Percentiles rank a stretch among this genome's conserved stretches.
phyloP scores from a whole-genome alignment of 2,888 invertebrate genomes.

The Scotopteryx bipunctaria region DNA sequence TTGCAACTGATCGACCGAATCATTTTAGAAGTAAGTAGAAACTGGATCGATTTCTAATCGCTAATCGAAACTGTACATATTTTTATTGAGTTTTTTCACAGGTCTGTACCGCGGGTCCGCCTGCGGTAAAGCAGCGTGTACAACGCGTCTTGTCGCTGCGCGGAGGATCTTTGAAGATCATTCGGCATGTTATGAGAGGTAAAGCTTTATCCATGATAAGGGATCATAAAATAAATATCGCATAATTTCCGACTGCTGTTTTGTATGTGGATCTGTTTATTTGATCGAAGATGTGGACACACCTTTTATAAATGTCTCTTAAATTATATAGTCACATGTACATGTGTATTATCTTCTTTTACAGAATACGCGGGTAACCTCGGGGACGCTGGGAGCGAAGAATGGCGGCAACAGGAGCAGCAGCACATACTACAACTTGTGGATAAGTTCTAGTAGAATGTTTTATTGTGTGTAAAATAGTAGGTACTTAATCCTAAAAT shows the following conservation, averaged over 20 bases:
- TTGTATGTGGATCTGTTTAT: too few relatives aligned
- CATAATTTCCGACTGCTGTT: too few relatives aligned
- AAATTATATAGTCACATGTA: too few relatives aligned
- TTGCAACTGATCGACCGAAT: slow-evolving; percentile 97
- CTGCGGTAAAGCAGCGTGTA: slow-evolving; percentile 92
- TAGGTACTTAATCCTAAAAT: too few relatives aligned
- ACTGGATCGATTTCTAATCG: not conserved
- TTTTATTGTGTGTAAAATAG: slow-evolving; percentile 9
- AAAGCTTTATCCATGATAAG: too few relatives aligned
- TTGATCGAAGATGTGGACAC: too few relatives aligned
- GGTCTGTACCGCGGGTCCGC: slow-evolving; percentile 88
- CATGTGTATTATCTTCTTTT: not conserved
- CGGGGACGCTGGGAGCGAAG: slow-evolving; percentile 93
- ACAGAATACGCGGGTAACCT: slow-evolving; percentile 97
- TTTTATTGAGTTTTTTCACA: slow-evolving; percentile 40
- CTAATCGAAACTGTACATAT: not conserved
- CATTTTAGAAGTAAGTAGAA: slow-evolving; percentile 86
- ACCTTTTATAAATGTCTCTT: too few relatives aligned
- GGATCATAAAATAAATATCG: too few relatives aligned
- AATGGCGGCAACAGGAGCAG: slow-evolving; percentile 94
- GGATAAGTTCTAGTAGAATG: slow-evolving; percentile 91
- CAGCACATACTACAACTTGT: slow-evolving; percentile 95
- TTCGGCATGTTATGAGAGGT: slow-evolving; percentile 97
- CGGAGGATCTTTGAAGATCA: slow-evolving; percentile 95
- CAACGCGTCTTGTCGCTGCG: slow-evolving; percentile 94